Percentiles rank a stretch among this genome's conserved stretches.
These are phyloP conservation scores for Nycteola revayana DNA, from an alignment of 2,888 invertebrate genomes.

Conservation along the genomic window DNA sequence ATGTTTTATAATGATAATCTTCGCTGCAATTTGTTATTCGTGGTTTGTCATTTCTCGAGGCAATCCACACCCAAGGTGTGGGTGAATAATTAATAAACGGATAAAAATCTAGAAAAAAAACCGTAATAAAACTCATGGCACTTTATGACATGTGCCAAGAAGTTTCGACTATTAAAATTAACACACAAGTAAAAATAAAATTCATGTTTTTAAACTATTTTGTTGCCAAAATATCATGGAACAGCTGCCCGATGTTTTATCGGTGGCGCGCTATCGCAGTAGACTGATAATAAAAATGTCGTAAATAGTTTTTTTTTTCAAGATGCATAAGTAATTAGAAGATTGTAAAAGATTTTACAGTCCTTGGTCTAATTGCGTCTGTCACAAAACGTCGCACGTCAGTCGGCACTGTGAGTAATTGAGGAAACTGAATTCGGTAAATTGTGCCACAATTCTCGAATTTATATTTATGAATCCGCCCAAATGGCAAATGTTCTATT, in stretches of 20 bases:
- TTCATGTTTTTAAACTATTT: conserved; percentile 63
- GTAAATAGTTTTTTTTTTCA: conserved; percentile 14
- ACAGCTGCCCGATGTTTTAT: conserved; percentile 62
- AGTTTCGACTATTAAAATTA: conserved; percentile 74
- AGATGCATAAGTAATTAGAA: conserved; percentile 28
- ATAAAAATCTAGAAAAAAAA: conserved; percentile 60
- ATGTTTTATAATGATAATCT: too few species aligned
- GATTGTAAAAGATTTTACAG: conserved; percentile 27
- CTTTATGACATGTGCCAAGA: conserved; percentile 78
- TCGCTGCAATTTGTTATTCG: not conserved
- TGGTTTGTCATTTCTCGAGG: not conserved
- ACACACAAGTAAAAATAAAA: conserved; percentile 64
- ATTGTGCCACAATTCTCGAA: conserved; percentile 25
- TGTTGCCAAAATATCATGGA: conserved; percentile 67
- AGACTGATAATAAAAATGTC: conserved; percentile 26
- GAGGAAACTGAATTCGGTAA: conserved; percentile 27
- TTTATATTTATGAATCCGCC: conserved; percentile 29
- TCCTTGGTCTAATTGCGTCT: conserved; percentile 33
- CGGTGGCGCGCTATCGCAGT: conserved; percentile 31
- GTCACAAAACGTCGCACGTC: conserved; percentile 25
- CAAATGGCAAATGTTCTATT: conserved; percentile 17
- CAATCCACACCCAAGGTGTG: conserved; percentile 19
- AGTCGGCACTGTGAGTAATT: conserved; percentile 26
- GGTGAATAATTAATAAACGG: conserved; percentile 66
- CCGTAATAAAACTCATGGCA: conserved; percentile 62